Evolutionary conservation across 2,797 vertebrate genomes (phyloP).

Genomic region (Salarias fasciatus): DNA sequence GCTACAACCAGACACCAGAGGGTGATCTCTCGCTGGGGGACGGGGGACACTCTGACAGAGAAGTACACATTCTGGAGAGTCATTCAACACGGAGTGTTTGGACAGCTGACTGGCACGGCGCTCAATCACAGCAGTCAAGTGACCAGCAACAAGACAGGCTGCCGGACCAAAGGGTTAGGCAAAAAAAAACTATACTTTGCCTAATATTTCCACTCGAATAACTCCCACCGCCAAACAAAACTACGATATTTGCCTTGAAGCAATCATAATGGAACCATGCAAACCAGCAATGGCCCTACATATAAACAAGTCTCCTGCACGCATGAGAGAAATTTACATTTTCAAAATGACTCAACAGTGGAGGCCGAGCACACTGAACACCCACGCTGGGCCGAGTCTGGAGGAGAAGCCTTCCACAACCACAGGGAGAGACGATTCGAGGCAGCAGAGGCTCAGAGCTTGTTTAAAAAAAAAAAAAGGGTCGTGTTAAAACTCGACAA

Average conservation of each 20-base stretch:
- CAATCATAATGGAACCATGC: not conserved
- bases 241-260: not conserved
- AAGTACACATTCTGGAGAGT: constrained; percentile 65
- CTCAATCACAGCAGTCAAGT: constrained; percentile 66
- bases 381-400: constrained; percentile 29
- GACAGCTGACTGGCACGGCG: constrained; percentile 73
- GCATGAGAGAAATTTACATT: constrained; percentile 2
- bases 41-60: constrained; percentile 54
- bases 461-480: not conserved
- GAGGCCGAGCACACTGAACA: constrained; percentile 21
- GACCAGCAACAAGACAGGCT: constrained; percentile 47
- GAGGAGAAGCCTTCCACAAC: constrained; percentile 24
- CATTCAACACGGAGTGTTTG: constrained; percentile 73
- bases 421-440: constrained; percentile 6
- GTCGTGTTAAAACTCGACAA: constrained; percentile 2
- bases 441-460: constrained; percentile 1
- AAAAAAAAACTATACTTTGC: not conserved
- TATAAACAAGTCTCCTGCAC: not conserved
- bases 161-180: constrained; percentile 28
- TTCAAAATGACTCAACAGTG: constrained; percentile 27
- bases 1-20: constrained; percentile 25
- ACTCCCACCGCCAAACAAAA: not conserved
- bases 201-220: constrained; percentile 3
- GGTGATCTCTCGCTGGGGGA: constrained; percentile 38
- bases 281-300: not conserved